Base-by-base conservation (phyloP, 2,888 invertebrate species). In the Apotomis turbidana region DNA sequence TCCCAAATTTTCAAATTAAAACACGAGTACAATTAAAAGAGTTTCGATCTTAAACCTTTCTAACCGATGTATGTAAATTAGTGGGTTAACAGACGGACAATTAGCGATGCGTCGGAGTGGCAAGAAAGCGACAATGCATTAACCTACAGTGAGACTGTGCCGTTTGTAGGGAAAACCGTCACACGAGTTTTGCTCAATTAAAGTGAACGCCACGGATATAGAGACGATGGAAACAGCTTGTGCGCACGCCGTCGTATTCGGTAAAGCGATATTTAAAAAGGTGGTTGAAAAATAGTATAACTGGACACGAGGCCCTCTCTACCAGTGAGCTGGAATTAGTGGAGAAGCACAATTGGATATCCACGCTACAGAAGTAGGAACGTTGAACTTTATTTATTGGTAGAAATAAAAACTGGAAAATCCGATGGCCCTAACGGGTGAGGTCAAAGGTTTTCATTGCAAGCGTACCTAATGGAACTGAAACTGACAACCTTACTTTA, bases 61-160 rank as follows among this genome's bases (percentile, higher is more conserved):
- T 87, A 86, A 81, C 82, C 80, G 83, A 87, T 84, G 75, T 77
- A 81, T 84, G 87, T 89, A 87, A 92, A 91, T 91, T 88, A 90
- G 88, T 91, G 78, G 91, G 91, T 90, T 87, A 90, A 89, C 87
- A 86, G 88, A 88, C 86, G 80, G 82, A 87, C 87, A 90, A 91
- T 93, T 92, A 93, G 81, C 82, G 84, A 91, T 92, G 88, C 91
- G 85, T 80, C 78, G 80, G 85, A 84, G 71, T 68, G 61, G 58
- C 81, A 90, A 90, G 92, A 93, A 91, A 92, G 91, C 83, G 87
- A 88, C 87, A 87, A 90, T 88, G 84, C 88, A 88, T 90, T 90
- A 89, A 88, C 90, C 89, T 85, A 88, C 84, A 86, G 86, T 83
- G 64, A 55, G 64, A 66, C 55, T 66, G 85, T 51, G 67, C 72